Percentiles rank a stretch among this genome's conserved stretches.
These are phyloP conservation scores for Caranx melampygus DNA, from an alignment of 2,113 vertebrate genomes.

Conservation along the genomic window DNA sequence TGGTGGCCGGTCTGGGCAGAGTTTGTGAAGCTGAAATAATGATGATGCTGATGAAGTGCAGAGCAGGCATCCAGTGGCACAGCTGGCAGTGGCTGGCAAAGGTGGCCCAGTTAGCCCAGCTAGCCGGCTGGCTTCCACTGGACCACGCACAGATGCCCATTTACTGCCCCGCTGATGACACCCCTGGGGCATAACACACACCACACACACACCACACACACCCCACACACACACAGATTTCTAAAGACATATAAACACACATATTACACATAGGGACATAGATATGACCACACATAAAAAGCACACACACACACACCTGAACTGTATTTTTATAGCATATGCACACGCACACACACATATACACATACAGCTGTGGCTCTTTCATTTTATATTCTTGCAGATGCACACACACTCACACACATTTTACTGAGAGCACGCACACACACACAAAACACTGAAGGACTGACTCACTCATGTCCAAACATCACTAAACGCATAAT, in stretches of 20 bases:
- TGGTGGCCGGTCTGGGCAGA: slow-evolving; percentile 51
- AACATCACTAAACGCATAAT: slow-evolving; percentile 59
- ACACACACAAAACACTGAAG: slow-evolving; percentile 20
- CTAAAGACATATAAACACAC: slow-evolving; percentile 25
- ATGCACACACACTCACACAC: slow-evolving; percentile 16
- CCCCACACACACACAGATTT: background rate
- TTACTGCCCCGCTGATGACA: slow-evolving; percentile 85
- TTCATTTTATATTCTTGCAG: slow-evolving; percentile 20
- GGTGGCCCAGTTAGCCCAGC: slow-evolving; percentile 80
- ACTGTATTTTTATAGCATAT: slow-evolving; percentile 33
- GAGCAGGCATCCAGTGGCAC: slow-evolving; percentile 77
- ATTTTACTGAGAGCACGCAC: slow-evolving; percentile 16
- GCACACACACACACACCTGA: slow-evolving; percentile 41
- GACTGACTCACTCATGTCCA: slow-evolving; percentile 51
- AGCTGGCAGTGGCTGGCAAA: slow-evolving; percentile 80
- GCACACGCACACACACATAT: slow-evolving; percentile 22
- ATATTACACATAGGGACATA: slow-evolving; percentile 38
- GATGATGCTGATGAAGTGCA: slow-evolving; percentile 75
- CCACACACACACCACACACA: slow-evolving; percentile 38
- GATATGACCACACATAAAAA: slow-evolving; percentile 11
- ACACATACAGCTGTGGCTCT: slow-evolving; percentile 40
- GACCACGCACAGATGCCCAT: slow-evolving; percentile 85
- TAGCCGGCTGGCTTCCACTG: slow-evolving; percentile 80
- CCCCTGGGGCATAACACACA: slow-evolving; percentile 72
- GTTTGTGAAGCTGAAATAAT: slow-evolving; percentile 80